phyloP scores from a whole-genome alignment of 2,888 invertebrate genomes.

The Sclerodermus sp. region DNA sequence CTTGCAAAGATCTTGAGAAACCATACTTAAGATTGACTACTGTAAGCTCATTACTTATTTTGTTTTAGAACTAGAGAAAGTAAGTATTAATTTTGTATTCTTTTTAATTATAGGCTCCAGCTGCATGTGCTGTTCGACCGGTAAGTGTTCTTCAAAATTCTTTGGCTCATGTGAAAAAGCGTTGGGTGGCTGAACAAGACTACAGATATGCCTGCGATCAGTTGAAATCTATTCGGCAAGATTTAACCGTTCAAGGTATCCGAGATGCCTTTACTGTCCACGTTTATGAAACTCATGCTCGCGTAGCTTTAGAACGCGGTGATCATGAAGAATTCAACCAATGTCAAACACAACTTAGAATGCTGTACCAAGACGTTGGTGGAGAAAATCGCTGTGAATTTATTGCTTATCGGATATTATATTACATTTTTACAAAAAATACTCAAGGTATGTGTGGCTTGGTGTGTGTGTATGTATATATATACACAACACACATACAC shows the following conservation, averaged over 20 bases:
- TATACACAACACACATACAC: too few relatives aligned
- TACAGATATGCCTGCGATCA: conserved; percentile 98
- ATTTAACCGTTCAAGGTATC: conserved; percentile 97
- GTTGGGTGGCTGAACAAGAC: conserved; percentile 89
- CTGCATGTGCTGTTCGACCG: conserved; percentile 89
- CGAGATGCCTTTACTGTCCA: conserved; percentile 93
- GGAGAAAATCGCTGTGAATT: conserved; percentile 86
- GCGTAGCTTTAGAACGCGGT: conserved; percentile 95
- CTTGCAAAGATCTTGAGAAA: conserved; percentile 93
- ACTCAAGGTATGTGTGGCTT: conserved; percentile 95
- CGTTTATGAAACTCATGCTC: conserved; percentile 98
- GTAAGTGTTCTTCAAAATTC: conserved; percentile 81
- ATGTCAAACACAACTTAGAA: conserved; percentile 97
- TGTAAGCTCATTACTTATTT: conserved; percentile 47
- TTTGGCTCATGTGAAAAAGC: conserved; percentile 85
- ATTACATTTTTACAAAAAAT: conserved; percentile 97
- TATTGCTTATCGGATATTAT: conserved; percentile 93
- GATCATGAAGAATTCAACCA: conserved; percentile 99
- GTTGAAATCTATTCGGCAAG: conserved; percentile 96
- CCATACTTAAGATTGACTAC: conserved; percentile 90
- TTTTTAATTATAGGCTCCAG: conserved; percentile 73
- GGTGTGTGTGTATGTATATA: too few relatives aligned
- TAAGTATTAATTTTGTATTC: too few relatives aligned
- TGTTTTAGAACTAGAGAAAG: too few relatives aligned
- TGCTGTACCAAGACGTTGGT: conserved; percentile 84